These are phyloP conservation scores for Hydrolagus colliei DNA, from an alignment of 2,797 vertebrate species.

Conservation along the genomic window DNA sequence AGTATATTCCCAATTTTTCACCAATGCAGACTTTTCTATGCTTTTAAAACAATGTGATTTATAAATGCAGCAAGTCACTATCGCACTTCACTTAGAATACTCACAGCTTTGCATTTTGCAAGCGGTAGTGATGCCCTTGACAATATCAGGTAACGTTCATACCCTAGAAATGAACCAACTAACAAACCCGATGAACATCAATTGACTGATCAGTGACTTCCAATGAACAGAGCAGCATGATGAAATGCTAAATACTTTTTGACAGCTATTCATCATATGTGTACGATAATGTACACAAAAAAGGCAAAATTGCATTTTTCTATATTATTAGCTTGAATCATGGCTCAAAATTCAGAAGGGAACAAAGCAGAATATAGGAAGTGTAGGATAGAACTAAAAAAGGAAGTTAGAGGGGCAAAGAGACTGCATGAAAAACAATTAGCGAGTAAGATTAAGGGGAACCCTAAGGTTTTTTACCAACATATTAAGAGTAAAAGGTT, in stretches of 20 bases:
- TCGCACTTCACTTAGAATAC: too few relatives aligned
- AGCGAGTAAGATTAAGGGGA: too few relatives aligned
- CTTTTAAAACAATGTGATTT: slow-evolving; percentile 15
- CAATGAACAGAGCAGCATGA: background rate
- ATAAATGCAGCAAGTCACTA: background rate
- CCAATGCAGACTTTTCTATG: background rate
- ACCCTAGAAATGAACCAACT: background rate
- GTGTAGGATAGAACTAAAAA: too few relatives aligned
- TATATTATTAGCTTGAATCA: background rate
- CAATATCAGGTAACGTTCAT: background rate
- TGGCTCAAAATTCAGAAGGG: too few relatives aligned
- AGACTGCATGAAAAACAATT: too few relatives aligned
- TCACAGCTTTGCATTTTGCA: background rate
- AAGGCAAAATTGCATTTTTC: background rate
- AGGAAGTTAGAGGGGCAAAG: too few relatives aligned
- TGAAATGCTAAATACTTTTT: background rate
- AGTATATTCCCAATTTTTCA: background rate
- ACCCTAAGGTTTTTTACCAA: too few relatives aligned
- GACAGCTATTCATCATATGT: background rate
- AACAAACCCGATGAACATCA: background rate
- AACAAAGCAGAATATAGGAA: too few relatives aligned
- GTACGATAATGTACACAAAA: background rate
- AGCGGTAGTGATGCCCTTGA: too few relatives aligned
- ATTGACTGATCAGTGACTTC: background rate
- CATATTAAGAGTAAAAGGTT: too few relatives aligned